phyloP scores from a whole-genome alignment of 2,888 invertebrate genomes.

The Pecten maximus region DNA sequence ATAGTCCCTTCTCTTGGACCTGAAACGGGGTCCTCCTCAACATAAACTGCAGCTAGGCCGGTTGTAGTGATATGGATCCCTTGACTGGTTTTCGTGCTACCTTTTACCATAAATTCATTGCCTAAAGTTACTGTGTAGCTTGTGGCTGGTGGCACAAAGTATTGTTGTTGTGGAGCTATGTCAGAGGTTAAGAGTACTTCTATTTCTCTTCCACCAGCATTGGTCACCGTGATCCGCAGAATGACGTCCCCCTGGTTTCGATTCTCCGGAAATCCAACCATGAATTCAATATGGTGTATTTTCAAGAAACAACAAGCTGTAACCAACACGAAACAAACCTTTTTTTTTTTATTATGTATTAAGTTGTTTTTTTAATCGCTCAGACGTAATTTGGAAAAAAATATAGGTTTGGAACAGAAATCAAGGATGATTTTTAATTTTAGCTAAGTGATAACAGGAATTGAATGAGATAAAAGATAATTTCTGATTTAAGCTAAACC shows the following conservation, averaged over 20 bases:
- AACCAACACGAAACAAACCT: no score
- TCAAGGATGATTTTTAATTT: no score
- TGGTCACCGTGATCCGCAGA: neutral
- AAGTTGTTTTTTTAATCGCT: no score
- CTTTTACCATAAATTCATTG: neutral
- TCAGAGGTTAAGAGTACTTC: neutral
- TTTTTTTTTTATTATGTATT: no score
- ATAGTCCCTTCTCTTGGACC: neutral
- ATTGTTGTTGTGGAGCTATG: neutral
- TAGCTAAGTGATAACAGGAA: no score
- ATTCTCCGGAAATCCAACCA: neutral
- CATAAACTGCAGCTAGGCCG: neutral
- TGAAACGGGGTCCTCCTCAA: neutral
- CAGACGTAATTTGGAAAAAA: no score
- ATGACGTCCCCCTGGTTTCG: neutral
- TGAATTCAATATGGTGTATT: no score
- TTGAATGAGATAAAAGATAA: no score
- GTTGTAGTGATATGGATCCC: neutral
- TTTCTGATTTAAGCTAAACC: no score
- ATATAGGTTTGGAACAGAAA: no score
- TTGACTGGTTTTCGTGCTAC: neutral
- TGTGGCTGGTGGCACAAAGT: neutral
- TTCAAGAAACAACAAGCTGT: no score
- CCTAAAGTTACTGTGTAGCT: neutral
- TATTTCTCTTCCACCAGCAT: neutral